Conservation (phyloP, 92 coral and sea anemone genomes). For the Umimayanthus kanabou region DNA sequence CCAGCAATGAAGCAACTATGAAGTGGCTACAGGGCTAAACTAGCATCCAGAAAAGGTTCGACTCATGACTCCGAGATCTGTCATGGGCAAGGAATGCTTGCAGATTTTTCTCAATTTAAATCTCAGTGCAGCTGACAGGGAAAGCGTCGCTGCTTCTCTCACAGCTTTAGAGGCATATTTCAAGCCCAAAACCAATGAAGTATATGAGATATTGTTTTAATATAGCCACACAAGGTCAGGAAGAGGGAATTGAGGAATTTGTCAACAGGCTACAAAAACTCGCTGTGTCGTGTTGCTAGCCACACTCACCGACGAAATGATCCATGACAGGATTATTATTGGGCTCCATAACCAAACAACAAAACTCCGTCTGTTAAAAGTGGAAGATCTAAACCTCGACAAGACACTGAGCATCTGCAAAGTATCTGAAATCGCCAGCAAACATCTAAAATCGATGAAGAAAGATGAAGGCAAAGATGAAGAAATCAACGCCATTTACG, state of each 20-base stretch:
- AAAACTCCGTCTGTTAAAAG: slow-evolving; percentile 39
- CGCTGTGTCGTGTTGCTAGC: neutral
- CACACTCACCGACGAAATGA: slow-evolving; percentile 8
- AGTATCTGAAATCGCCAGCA: slow-evolving; percentile 30
- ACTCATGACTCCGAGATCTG: slow-evolving; percentile 3
- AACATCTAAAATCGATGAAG: slow-evolving; percentile 41
- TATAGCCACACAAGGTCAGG: slow-evolving; percentile 31
- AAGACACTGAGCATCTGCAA: slow-evolving; percentile 43
- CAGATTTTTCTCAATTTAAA: slow-evolving; percentile 21
- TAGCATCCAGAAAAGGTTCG: slow-evolving; percentile 28
- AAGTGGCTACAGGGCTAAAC: slow-evolving; percentile 46
- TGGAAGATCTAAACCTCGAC: slow-evolving; percentile 35
- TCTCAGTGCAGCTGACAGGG: neutral
- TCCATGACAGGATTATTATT: slow-evolving; percentile 29
- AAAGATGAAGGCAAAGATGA: slow-evolving; percentile 28
- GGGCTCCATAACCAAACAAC: slow-evolving; percentile 36
- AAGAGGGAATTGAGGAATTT: slow-evolving; percentile 26
- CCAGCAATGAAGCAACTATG: slow-evolving; percentile 34
- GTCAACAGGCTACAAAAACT: slow-evolving; percentile 14
- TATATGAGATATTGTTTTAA: too few species aligned
- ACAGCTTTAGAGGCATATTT: too few species aligned
- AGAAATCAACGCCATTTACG: slow-evolving; percentile 17
- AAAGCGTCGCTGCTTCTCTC: slow-evolving; percentile 18
- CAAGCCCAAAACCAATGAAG: neutral
- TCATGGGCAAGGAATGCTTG: slow-evolving; percentile 7